A percentile compares a stretch with the other conserved stretches of the same genome.
Evolutionary conservation across 2,888 invertebrate genomes (phyloP).

Genomic region (Pachliopta kotzebuea): DNA sequence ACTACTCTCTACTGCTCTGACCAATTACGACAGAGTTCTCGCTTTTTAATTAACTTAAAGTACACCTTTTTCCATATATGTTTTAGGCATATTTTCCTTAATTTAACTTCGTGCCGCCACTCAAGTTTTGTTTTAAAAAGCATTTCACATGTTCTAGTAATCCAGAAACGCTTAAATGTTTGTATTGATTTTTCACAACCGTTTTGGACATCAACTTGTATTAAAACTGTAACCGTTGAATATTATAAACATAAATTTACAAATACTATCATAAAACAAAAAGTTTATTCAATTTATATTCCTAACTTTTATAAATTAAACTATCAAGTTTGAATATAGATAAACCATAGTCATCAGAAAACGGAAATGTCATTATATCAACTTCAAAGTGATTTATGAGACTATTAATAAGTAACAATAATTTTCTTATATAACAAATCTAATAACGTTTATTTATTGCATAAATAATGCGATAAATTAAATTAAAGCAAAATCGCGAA

Average conservation of each 20-base stretch:
- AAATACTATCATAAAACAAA: background rate
- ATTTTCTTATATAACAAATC: no score
- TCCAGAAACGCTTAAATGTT: background rate
- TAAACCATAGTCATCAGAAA: no score
- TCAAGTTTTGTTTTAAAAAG: constrained; percentile 11
- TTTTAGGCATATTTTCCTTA: constrained; percentile 22
- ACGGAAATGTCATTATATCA: no score
- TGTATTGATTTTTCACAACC: background rate
- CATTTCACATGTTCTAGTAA: constrained; percentile 3
- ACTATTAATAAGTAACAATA: no score
- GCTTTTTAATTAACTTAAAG: constrained; percentile 33
- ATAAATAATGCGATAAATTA: no score
- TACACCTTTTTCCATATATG: background rate
- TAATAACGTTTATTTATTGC: no score
- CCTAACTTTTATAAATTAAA: no score
- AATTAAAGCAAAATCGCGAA: no score
- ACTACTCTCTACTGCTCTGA: constrained; percentile 40
- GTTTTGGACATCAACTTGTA: background rate
- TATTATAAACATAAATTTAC: background rate
- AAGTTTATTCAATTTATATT: background rate
- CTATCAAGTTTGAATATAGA: no score
- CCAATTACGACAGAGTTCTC: constrained; percentile 47
- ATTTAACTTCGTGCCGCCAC: background rate
- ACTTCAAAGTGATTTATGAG: no score
- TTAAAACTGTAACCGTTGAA: background rate